Percentiles rank a stretch among this genome's conserved stretches.
Conservation (phyloP, 2,888 invertebrate species). For the Steromphala cineraria region DNA sequence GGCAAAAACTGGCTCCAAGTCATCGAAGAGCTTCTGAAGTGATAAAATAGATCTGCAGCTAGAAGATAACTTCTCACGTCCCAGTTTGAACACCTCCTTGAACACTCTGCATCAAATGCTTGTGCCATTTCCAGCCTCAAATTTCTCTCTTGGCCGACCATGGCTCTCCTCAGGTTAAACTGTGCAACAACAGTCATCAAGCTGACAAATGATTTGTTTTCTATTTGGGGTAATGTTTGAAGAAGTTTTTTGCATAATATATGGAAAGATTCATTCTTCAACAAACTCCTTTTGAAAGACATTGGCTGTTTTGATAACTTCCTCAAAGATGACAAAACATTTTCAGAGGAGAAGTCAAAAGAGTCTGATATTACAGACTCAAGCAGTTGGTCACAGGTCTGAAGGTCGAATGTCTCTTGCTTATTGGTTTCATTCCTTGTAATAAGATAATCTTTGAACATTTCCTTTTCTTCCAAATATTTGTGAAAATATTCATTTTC, state of each 20-base stretch:
- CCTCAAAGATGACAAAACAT: background rate
- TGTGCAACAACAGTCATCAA: background rate
- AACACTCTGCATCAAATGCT: background rate
- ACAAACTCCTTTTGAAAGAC: background rate
- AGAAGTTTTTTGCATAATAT: background rate
- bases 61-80: background rate
- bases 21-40: background rate
- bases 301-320: background rate
- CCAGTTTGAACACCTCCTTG: background rate
- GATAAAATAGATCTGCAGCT: slow-evolving; percentile 14
- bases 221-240: background rate
- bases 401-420: no score
- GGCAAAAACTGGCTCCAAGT: background rate
- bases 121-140: background rate
- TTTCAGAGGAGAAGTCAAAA: background rate
- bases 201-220: background rate
- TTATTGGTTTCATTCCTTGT: background rate
- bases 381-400: no score
- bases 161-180: background rate
- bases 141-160: background rate
- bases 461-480: background rate
- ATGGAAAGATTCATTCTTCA: background rate
- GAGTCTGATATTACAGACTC: no score
- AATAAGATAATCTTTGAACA: background rate
- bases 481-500: background rate